phyloP scores from a whole-genome alignment of 2,797 vertebrate species.

The Chromobotia macracanthus region DNA sequence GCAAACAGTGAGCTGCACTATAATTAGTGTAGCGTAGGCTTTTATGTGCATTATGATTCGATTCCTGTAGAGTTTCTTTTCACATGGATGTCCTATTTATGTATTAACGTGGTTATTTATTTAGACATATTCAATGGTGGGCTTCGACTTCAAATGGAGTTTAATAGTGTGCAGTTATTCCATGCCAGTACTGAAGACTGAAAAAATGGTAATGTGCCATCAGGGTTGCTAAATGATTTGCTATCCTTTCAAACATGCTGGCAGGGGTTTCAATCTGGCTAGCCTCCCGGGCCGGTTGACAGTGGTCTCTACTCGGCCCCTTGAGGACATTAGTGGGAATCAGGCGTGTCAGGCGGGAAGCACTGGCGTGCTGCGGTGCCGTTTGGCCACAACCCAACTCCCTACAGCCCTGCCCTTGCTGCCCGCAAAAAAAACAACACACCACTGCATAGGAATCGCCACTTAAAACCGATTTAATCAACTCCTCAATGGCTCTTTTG shows the following conservation, averaged over 20 bases:
- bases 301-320: slow-evolving; percentile 77
- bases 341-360: slow-evolving; percentile 71
- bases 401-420: slow-evolving; percentile 22
- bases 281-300: slow-evolving; percentile 72
- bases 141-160: slow-evolving; percentile 64
- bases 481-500: slow-evolving; percentile 19
- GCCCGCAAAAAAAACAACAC: not conserved
- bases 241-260: slow-evolving; percentile 78
- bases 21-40: slow-evolving; percentile 63
- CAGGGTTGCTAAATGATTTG: slow-evolving; percentile 78
- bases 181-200: slow-evolving; percentile 58
- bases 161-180: slow-evolving; percentile 71
- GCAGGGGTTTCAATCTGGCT: slow-evolving; percentile 79
- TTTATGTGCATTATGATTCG: slow-evolving; percentile 66
- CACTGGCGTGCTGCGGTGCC: slow-evolving; percentile 64
- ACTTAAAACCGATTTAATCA: slow-evolving; percentile 51
- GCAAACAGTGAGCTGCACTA: slow-evolving; percentile 65
- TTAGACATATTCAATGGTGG: slow-evolving; percentile 19
- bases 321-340: slow-evolving; percentile 76
- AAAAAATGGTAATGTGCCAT: slow-evolving; percentile 77
- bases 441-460: slow-evolving; percentile 33
- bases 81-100: slow-evolving; percentile 45
- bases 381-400: slow-evolving; percentile 71
- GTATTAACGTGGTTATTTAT: slow-evolving; percentile 20
- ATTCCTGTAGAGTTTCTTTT: slow-evolving; percentile 65